Evolutionary conservation across 1,140 invertebrate species (phyloP).

Genomic region (Ostrea edulis): DNA sequence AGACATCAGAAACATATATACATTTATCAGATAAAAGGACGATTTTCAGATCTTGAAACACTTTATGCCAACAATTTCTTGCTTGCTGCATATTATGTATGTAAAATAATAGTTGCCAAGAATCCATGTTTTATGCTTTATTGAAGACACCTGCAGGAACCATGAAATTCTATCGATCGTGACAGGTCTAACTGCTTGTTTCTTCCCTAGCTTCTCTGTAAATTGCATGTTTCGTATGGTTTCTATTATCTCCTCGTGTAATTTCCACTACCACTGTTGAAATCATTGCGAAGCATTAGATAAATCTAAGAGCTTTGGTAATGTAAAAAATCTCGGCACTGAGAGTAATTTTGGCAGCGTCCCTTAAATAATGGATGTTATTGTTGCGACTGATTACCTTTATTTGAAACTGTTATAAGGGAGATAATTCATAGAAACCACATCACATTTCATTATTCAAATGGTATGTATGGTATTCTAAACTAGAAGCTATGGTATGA

Average conservation of each 20-base stretch:
- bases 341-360: neutral
- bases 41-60: neutral
- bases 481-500: no score
- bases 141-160: constrained; percentile 21
- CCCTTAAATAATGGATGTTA: neutral
- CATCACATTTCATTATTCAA: no score
- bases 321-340: neutral
- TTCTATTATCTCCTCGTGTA: neutral
- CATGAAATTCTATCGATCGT: neutral
- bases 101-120: constrained; percentile 23
- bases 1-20: neutral
- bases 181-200: neutral
- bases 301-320: neutral
- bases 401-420: neutral
- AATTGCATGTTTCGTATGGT: neutral
- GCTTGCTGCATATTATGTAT: neutral
- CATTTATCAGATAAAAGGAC: neutral
- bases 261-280: neutral
- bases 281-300: neutral
- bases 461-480: no score
- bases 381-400: neutral
- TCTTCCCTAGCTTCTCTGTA: neutral
- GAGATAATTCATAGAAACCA: neutral
- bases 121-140: constrained; percentile 19
- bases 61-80: neutral